Evolutionary conservation across 2,113 vertebrate genomes (phyloP).

Genomic region (Salvelinus namaycush): DNA sequence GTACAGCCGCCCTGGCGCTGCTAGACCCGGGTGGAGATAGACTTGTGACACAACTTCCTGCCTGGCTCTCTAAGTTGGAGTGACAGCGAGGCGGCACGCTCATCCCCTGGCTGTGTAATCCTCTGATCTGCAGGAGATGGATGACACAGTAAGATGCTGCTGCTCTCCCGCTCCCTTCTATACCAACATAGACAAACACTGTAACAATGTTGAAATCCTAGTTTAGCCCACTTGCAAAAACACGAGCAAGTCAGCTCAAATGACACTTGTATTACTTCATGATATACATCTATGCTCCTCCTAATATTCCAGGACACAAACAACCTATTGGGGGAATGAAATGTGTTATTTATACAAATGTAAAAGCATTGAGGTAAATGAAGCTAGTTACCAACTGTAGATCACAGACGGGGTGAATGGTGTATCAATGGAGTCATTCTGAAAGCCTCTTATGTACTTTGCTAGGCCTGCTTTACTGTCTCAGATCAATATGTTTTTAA

Average conservation of each 20-base stretch:
- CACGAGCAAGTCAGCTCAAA: too few relatives aligned
- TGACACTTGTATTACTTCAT: too few relatives aligned
- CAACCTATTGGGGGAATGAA: not conserved
- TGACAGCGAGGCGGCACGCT: conserved; percentile 47
- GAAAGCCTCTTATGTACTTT: too few relatives aligned
- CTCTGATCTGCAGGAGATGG: conserved; percentile 58
- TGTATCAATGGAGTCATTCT: too few relatives aligned
- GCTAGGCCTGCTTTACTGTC: too few relatives aligned
- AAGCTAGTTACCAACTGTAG: too few relatives aligned
- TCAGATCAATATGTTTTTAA: too few relatives aligned
- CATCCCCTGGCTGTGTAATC: conserved; percentile 55
- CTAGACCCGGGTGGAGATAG: not conserved
- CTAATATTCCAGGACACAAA: conserved; percentile 6
- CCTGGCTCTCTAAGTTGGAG: conserved; percentile 30
- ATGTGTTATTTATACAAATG: not conserved
- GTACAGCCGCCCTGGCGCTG: not conserved
- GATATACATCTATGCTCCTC: conserved; percentile 39
- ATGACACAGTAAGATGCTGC: conserved; percentile 58
- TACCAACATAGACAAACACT: conserved; percentile 4
- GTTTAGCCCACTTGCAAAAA: too few relatives aligned
- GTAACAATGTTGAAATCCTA: not conserved
- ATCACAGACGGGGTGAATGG: too few relatives aligned
- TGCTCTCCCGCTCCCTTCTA: conserved; percentile 43
- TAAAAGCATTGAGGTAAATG: not conserved
- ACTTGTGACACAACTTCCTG: conserved; percentile 29